phyloP scores from a whole-genome alignment of 2,888 invertebrate species.

The Patella caerulea region DNA sequence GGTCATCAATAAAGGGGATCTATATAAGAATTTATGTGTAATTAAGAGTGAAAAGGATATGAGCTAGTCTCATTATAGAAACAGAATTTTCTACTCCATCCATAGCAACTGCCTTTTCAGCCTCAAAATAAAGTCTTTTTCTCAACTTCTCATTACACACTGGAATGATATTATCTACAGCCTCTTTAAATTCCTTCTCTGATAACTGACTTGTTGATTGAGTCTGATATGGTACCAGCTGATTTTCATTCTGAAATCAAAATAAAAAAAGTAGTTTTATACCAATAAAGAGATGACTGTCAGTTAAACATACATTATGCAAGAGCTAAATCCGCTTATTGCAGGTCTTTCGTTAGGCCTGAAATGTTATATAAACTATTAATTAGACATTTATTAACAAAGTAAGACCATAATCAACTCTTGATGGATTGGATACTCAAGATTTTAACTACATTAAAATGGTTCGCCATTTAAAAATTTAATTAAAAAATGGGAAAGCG shows the following conservation, averaged over 20 bases:
- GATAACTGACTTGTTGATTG: slow-evolving; percentile 56
- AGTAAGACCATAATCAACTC: no score
- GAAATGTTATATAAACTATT: no score
- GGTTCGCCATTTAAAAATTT: no score
- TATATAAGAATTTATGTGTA: no score
- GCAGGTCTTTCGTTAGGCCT: no score
- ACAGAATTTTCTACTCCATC: slow-evolving; percentile 55
- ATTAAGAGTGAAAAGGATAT: slow-evolving; percentile 54
- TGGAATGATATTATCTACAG: slow-evolving; percentile 62
- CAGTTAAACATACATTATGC: no score
- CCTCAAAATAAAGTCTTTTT: slow-evolving; percentile 59
- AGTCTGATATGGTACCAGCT: slow-evolving; percentile 57
- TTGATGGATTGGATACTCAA: no score
- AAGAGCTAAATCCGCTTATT: no score
- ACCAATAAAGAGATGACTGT: not conserved
- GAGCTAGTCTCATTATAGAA: slow-evolving; percentile 61
- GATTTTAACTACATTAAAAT: no score
- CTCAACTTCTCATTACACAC: slow-evolving; percentile 61
- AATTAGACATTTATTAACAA: no score
- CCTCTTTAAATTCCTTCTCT: slow-evolving; percentile 65
- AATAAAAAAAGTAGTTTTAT: slow-evolving; percentile 4
- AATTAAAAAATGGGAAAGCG: no score
- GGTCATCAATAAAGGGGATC: no score
- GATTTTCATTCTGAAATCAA: slow-evolving; percentile 55
- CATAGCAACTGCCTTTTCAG: slow-evolving; percentile 51